A percentile compares a stretch with the other conserved stretches of the same genome.
phyloP scores from a whole-genome alignment of 2,113 vertebrate genomes.

The Zosterops borbonicus region DNA sequence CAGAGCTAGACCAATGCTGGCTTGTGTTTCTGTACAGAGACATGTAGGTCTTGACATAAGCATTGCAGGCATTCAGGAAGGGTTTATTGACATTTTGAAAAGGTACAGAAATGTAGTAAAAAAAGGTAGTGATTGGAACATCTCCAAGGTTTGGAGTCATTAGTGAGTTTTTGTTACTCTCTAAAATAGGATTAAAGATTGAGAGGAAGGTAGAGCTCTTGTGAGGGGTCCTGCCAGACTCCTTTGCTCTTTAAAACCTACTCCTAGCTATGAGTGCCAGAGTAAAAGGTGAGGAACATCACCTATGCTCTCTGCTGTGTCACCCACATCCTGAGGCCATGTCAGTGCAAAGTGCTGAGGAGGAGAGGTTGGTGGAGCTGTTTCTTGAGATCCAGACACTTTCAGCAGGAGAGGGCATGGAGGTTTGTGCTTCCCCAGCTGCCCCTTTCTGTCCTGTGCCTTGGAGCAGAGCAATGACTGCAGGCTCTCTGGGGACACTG shows the following conservation, averaged over 20 bases:
- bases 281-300: neutral
- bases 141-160: neutral
- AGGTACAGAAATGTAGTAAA: neutral
- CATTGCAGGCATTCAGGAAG: neutral
- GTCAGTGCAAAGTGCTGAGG: neutral
- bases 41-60: neutral
- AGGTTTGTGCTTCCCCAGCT: neutral
- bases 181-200: neutral
- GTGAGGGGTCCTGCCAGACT: neutral
- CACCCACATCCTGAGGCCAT: rapidly evolving
- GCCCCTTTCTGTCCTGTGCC: neutral
- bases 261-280: neutral
- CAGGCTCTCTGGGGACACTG: neutral
- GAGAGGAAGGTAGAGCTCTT: neutral
- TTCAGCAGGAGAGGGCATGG: neutral
- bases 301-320: neutral
- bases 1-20: neutral
- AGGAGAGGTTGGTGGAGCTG: neutral
- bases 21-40: neutral
- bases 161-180: neutral
- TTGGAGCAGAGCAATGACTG: neutral
- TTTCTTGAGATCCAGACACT: neutral
- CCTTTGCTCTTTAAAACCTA: neutral
- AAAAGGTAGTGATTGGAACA: neutral
- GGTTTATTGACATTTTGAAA: neutral